These are phyloP conservation scores for Corbicula japonica DNA, from an alignment of 2,888 invertebrate genomes.

Conservation along the genomic window DNA sequence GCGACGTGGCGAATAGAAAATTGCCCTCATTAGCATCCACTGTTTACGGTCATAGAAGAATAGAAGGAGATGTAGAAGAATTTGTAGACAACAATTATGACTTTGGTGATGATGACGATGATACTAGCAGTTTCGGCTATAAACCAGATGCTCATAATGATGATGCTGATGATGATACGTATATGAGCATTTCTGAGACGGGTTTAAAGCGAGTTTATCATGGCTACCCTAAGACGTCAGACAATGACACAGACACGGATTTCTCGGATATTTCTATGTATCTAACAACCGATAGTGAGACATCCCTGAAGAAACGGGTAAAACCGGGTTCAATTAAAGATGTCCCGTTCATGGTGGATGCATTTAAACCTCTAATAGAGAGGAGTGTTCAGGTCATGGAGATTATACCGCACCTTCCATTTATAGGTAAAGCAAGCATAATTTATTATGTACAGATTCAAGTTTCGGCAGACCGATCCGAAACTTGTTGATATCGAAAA, in stretches of 20 bases:
- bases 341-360: constrained; percentile 38
- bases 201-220: not conserved
- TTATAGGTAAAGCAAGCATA: constrained; percentile 26
- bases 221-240: not conserved
- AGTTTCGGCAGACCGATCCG: too few relatives aligned
- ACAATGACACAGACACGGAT: not conserved
- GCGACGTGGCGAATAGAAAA: too few relatives aligned
- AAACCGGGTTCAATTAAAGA: not conserved
- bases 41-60: too few relatives aligned
- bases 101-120: not conserved
- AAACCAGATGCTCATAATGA: not conserved
- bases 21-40: too few relatives aligned
- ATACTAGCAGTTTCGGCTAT: not conserved
- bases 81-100: not conserved
- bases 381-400: constrained; percentile 37
- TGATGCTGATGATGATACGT: constrained; percentile 6
- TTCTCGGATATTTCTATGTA: not conserved
- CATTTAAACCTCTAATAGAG: constrained; percentile 34
- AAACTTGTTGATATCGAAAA: too few relatives aligned
- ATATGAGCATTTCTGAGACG: not conserved
- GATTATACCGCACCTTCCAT: constrained; percentile 27
- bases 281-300: not conserved
- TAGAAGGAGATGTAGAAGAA: too few relatives aligned
- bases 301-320: not conserved
- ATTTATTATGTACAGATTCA: too few relatives aligned